Evolutionary conservation across 1,140 invertebrate genomes (phyloP), one percentile per base, ranked within the genome.

Genomic region (Physella acuta): DNA sequence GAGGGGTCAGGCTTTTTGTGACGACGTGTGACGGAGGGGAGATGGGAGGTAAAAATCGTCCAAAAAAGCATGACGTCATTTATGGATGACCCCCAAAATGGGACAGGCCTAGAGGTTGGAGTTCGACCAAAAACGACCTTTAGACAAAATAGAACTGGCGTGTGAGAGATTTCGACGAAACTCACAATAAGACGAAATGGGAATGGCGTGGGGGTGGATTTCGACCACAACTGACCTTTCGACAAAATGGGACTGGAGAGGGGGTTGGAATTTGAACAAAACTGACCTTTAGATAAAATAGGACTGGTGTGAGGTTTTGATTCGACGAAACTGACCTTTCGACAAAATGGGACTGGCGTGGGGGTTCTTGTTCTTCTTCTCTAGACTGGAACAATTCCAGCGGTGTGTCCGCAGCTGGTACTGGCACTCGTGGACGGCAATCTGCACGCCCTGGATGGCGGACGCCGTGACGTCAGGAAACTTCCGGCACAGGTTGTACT

Each of bases 391-490:
- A 56, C 84, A 85, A 59, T 85, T 85, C 84, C 84, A 85, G 11
- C 83, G 72, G 49, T 84, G 76, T 11, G 76, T 73, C 49, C 71
- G 69, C 44, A 85, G 75, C 71, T 85, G 84, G 55, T 74, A 73
- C 71, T 85, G 83, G 52, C 84, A 85, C 63, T 85, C 84, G 92
- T 93, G 72, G 5, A 95, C 89, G 26, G 93, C 93, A 78, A 93
- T 85, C 79, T 91, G 89, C 52, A 93, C 90, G 30, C 94, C 94
- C 80, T 93, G 91, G 16, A 93, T 92, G 26, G 94, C 89, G 31
- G 93, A 93, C n/a, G 92, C 91, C 82, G 94, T 90, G 28, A 92
- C 92, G 81, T 94, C 92, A 14, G 94, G 94, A 73, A 91, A 89
- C 68, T 90, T 88, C 73, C 88, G 88, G 82, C 94, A 97, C 85